phyloP scores from a whole-genome alignment of 2,113 vertebrate genomes.

The Scalopus aquaticus region DNA sequence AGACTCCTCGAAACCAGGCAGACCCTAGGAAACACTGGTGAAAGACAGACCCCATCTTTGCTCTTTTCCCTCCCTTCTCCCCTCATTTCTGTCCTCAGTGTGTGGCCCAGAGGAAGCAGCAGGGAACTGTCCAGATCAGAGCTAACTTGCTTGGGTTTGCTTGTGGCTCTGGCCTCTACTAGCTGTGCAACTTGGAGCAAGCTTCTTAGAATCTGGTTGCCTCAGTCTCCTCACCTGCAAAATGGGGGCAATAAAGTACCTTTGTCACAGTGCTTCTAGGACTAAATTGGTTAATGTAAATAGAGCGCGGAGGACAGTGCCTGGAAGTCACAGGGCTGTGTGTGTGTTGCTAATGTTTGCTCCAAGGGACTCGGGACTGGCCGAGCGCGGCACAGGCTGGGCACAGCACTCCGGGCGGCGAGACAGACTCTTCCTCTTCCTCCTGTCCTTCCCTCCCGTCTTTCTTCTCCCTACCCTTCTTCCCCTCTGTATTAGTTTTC shows the following conservation, averaged over 20 bases:
- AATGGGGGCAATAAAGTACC: background rate
- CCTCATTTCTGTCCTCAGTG: background rate
- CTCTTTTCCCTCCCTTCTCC: background rate
- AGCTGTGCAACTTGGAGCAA: background rate
- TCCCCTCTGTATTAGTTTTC: background rate
- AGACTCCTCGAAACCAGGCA: background rate
- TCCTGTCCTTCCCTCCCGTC: fast-evolving
- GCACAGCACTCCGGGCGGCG: background rate
- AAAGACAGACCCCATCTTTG: background rate
- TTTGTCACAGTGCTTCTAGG: background rate
- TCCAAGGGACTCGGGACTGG: background rate
- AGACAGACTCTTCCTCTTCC: background rate
- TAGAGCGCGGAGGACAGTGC: background rate
- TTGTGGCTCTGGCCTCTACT: background rate
- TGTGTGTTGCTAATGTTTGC: background rate
- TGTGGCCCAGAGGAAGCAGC: background rate
- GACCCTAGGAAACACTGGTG: background rate
- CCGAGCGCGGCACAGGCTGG: background rate
- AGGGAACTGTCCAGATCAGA: background rate
- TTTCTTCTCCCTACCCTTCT: background rate
- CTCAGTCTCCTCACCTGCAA: background rate
- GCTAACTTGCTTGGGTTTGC: background rate
- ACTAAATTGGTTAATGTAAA: background rate
- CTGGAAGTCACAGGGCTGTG: background rate
- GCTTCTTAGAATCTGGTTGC: background rate